Evolutionary conservation across 1,140 invertebrate genomes (phyloP).

Genomic region (Oncopodura yosiiana): DNA sequence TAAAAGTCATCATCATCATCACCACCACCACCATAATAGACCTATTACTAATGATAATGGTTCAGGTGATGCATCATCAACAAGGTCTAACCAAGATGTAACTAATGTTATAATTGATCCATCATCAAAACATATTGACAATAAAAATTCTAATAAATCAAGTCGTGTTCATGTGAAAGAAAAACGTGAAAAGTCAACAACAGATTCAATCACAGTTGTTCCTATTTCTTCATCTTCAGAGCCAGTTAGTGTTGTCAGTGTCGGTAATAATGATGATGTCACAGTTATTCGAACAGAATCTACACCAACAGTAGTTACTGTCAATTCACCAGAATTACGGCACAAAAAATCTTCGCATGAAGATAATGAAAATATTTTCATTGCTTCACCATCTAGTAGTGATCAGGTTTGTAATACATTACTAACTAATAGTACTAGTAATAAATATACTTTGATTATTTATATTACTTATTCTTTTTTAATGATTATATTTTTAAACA

Average conservation of each 20-base stretch:
- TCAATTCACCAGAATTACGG: constrained; percentile 4
- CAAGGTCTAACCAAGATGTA: no score
- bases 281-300: constrained; percentile 10
- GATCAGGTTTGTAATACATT: constrained; percentile 26
- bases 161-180: no score
- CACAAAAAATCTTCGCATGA: neutral
- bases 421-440: neutral
- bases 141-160: no score
- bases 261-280: constrained; percentile 27
- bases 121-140: no score
- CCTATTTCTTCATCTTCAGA: constrained; percentile 21
- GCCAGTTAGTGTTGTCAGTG: constrained; percentile 22
- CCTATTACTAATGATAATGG: no score
- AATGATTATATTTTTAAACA: constrained; percentile 4
- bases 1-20: no score
- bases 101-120: no score
- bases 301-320: constrained; percentile 25
- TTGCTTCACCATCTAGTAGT: neutral
- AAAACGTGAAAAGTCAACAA: no score
- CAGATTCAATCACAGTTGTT: constrained; percentile 30
- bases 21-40: no score
- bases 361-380: constrained; percentile 12
- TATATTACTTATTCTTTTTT: neutral
- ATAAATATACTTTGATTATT: neutral
- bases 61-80: no score